These are phyloP conservation scores for Sanderia malayensis DNA, from an alignment of 30 jellyfish, hydroid and myxozoan genomes.

Conservation along the genomic window DNA sequence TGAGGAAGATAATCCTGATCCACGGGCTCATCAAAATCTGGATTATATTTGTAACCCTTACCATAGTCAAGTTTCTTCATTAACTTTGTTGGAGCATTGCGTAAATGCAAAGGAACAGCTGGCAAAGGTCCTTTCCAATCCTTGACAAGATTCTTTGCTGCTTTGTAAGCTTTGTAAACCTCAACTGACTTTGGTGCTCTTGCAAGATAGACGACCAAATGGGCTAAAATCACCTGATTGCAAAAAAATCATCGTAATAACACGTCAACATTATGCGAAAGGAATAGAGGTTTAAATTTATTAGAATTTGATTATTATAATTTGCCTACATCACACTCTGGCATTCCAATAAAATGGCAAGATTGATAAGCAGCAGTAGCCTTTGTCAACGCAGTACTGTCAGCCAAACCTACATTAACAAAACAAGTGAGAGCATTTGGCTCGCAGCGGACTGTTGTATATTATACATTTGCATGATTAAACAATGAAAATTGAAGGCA, in stretches of 20 bases:
- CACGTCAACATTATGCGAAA: too few relatives aligned
- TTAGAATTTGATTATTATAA: too few relatives aligned
- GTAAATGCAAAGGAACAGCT: conserved; percentile 79
- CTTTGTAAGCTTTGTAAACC: conserved; percentile 68
- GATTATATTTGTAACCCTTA: conserved; percentile 73
- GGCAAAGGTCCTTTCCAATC: conserved; percentile 78
- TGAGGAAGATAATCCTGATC: conserved; percentile 53
- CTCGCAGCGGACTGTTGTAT: too few relatives aligned
- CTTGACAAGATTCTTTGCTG: conserved; percentile 48
- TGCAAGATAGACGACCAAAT: conserved; percentile 65
- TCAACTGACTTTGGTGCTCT: conserved; percentile 83
- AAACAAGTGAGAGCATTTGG: too few relatives aligned
- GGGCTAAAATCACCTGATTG: conserved; percentile 72
- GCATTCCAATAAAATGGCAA: conserved; percentile 93
- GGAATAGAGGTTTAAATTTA: too few relatives aligned
- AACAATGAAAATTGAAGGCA: too few relatives aligned
- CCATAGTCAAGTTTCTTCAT: conserved; percentile 77
- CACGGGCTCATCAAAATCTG: conserved; percentile 28
- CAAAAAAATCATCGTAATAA: too few relatives aligned
- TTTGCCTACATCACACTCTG: conserved; percentile 88
- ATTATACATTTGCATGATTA: too few relatives aligned
- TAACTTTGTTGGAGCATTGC: conserved; percentile 83
- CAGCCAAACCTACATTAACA: conserved; percentile 67
- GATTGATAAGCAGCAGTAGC: conserved; percentile 92
- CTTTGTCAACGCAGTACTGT: conserved; percentile 62